Evolutionary conservation across 2,888 invertebrate genomes (phyloP), one percentile per base, ranked within the genome.

Genomic region (Drosophila ezoana): DNA sequence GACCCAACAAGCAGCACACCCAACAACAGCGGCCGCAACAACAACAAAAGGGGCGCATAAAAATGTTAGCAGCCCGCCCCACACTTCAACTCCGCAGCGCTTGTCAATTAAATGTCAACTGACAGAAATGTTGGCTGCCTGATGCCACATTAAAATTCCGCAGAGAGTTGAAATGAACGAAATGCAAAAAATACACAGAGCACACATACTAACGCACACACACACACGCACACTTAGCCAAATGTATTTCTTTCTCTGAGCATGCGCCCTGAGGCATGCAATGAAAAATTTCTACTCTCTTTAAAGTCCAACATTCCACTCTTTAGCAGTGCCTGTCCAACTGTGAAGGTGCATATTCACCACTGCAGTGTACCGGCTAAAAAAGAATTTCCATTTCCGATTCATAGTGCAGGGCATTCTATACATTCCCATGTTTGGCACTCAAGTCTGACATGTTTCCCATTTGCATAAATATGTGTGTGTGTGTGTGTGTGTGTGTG

Each of bases 61-160:
- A 72, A 61, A 64, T 69, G 56, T 63, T 63, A 43, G 38, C 56
- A 47, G 60, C 49, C 38, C 43, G 44, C 64, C 62, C 45, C 51
- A 54, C 35, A 45, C 28, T 28, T 28, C 28, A 8, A 28, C 28
- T 64, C 66, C 67, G 49, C 61, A 49, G 18, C 16, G 62, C 78
- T 76, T 84, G 84, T 88, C 88, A 87, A 87, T 87, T 85, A 89
- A 77, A 83, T 87, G 85, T 86, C 87, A 88, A 81, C 81, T 78
- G 72, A 73, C 72, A 74, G 74, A 79, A 88, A 82, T 73, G 81
- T 76, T 73, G 69, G 33, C 49, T 65, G 60, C 64, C 60, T 52
- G 49, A 72, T 77, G 82, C 58, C 79, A 79, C 74, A 84, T 84
- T 87, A 76, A 87, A 73, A 76, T 76, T 72, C 79, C 67, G 14